Evolutionary conservation across 2,113 vertebrate genomes (phyloP).

Genomic region (Ochotona curzoniae): DNA sequence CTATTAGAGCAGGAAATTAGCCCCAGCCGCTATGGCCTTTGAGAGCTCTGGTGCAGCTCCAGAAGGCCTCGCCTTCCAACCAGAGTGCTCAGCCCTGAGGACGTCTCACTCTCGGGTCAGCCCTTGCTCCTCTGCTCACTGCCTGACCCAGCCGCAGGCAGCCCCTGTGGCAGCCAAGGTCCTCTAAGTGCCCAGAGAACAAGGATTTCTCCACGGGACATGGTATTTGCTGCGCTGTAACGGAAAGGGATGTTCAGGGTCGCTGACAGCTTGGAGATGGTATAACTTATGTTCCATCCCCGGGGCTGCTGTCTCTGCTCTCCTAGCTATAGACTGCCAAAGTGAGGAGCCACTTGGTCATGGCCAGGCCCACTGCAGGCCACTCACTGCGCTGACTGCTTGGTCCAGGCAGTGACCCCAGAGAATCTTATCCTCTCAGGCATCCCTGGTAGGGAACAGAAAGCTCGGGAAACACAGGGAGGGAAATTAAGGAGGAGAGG

Average conservation of each 20-base stretch:
- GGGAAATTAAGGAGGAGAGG: background rate
- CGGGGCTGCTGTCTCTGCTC: background rate
- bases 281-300: slow-evolving; percentile 27
- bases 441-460: background rate
- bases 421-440: background rate
- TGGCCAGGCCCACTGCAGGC: background rate
- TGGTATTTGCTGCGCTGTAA: background rate
- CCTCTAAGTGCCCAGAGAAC: background rate
- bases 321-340: background rate
- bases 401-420: background rate
- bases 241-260: slow-evolving; percentile 5
- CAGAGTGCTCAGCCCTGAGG: too few species aligned
- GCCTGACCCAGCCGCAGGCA: background rate
- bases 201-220: slow-evolving; percentile 38
- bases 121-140: background rate
- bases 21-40: too few species aligned
- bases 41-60: too few species aligned
- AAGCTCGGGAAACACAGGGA: background rate
- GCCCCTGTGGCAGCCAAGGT: background rate
- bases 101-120: too few species aligned
- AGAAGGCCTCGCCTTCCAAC: background rate
- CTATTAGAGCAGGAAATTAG: background rate
- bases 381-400: background rate
- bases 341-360: slow-evolving; percentile 23
- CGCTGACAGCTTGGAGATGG: background rate